phyloP scores from a whole-genome alignment of 2,113 vertebrate genomes.

The Chroicocephalus ridibundus region DNA sequence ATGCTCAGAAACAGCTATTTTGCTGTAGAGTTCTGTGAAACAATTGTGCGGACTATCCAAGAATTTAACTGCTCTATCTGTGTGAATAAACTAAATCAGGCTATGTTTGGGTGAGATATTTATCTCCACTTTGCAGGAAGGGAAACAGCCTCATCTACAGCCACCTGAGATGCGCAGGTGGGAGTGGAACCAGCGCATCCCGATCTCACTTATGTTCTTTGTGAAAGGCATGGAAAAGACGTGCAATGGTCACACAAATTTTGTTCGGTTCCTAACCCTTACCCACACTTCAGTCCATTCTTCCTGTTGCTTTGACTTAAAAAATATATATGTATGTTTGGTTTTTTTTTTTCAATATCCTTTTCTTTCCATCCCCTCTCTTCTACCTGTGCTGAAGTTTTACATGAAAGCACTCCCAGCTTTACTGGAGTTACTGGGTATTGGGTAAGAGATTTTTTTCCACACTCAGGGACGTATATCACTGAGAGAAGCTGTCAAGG shows the following conservation, averaged over 20 bases:
- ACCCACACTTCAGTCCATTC: neutral
- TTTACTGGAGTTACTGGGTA: neutral
- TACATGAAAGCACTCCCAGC: slow-evolving; percentile 23
- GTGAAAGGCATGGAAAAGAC: neutral
- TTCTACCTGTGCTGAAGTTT: neutral
- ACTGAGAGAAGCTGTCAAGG: neutral
- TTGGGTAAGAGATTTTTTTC: slow-evolving; percentile 9
- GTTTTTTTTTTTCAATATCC: neutral
- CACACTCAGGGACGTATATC: neutral
- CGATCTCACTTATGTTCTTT: neutral
- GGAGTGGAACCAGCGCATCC: neutral
- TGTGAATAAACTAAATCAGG: neutral
- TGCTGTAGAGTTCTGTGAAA: neutral
- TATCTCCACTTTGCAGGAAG: neutral
- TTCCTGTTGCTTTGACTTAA: slow-evolving; percentile 19
- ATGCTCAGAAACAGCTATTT: neutral
- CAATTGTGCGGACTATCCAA: neutral
- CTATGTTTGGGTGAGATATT: neutral
- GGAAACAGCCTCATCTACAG: neutral
- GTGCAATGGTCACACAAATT: neutral
- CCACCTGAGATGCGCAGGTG: neutral
- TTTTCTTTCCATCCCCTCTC: neutral
- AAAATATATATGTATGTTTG: neutral
- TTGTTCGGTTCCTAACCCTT: neutral
- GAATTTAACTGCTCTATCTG: neutral